phyloP scores from a whole-genome alignment of 1,140 invertebrate genomes.

The Drosophila pseudoananassae region DNA sequence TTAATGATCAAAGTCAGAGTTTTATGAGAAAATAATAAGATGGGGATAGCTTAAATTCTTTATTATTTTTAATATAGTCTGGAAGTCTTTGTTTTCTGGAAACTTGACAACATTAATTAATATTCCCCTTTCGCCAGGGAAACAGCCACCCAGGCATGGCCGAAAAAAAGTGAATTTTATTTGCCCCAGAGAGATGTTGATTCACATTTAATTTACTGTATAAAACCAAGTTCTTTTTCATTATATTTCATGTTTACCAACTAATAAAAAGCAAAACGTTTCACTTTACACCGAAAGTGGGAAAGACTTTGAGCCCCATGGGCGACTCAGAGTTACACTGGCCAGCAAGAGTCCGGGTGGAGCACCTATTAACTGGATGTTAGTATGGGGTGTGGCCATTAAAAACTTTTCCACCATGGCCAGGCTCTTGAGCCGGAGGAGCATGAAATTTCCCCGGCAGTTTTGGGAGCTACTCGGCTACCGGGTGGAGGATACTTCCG shows the following conservation, averaged over 20 bases:
- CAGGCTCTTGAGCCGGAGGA: conserved; percentile 6
- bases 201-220: conserved; percentile 51
- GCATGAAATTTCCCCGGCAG: conserved; percentile 1
- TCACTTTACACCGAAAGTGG: conserved; percentile 52
- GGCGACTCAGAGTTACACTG: conserved; percentile 39
- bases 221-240: conserved; percentile 41
- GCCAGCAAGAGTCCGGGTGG: conserved; percentile 35
- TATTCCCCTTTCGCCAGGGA: not conserved
- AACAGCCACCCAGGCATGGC: not conserved
- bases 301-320: conserved; percentile 53
- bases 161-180: conserved; percentile 22
- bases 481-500: conserved; percentile 28
- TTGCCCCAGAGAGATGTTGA: conserved; percentile 39
- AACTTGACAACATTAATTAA: conserved; percentile 2
- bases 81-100: not conserved
- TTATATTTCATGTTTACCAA: conserved; percentile 55
- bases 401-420: conserved; percentile 67
- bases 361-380: conserved; percentile 56
- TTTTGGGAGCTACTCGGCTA: conserved; percentile 2
- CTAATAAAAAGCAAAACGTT: conserved; percentile 59
- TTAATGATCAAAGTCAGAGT: not conserved
- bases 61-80: no score
- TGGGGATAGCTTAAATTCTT: no score
- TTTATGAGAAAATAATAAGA: not conserved
- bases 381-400: conserved; percentile 64